Evolutionary conservation across 1,140 invertebrate species (phyloP).

Genomic region (Ericerus pela): DNA sequence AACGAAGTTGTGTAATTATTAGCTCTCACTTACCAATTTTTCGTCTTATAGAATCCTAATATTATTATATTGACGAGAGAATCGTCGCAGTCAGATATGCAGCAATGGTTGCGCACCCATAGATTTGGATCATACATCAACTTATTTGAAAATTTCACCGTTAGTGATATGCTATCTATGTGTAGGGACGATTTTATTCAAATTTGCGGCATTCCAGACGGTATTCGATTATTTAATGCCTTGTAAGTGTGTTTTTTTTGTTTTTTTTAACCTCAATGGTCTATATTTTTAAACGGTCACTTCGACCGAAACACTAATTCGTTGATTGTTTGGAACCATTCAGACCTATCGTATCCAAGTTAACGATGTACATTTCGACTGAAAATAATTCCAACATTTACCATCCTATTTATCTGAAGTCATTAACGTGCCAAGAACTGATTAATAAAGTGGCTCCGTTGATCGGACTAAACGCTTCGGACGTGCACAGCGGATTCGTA

Average conservation of each 20-base stretch:
- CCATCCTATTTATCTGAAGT: constrained; percentile 63
- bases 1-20: not conserved
- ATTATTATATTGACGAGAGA: constrained; percentile 36
- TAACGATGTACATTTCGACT: constrained; percentile 63
- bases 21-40: not conserved
- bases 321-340: constrained; percentile 17
- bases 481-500: constrained; percentile 48
- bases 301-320: too few relatives aligned
- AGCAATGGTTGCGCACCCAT: constrained; percentile 61
- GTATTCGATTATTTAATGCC: constrained; percentile 78
- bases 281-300: too few relatives aligned
- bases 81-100: constrained; percentile 51
- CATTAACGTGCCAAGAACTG: constrained; percentile 47
- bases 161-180: constrained; percentile 69
- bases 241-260: constrained; percentile 43
- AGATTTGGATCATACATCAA: constrained; percentile 57
- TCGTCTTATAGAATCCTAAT: not conserved
- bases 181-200: constrained; percentile 81
- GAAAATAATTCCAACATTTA: constrained; percentile 46
- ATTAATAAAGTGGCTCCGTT: constrained; percentile 45
- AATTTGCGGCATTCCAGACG: constrained; percentile 82
- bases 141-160: constrained; percentile 72
- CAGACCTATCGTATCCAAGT: constrained; percentile 53
- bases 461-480: constrained; percentile 38
- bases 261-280: too few relatives aligned